phyloP scores from a whole-genome alignment of 2,113 vertebrate genomes.

The Colinus virginianus region DNA sequence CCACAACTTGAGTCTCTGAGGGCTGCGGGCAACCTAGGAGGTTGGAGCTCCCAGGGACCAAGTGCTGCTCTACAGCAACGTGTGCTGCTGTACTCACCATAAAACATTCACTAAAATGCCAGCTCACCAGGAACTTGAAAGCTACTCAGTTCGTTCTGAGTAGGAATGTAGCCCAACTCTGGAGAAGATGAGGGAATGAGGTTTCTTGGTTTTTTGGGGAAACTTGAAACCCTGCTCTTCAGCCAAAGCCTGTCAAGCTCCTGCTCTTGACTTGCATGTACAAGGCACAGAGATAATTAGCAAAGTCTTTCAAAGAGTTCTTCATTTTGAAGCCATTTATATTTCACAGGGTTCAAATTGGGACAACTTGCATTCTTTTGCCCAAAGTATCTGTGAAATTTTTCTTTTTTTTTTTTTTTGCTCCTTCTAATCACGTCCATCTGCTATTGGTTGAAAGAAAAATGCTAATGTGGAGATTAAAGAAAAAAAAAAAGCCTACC shows the following conservation, averaged over 20 bases:
- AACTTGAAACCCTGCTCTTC: neutral
- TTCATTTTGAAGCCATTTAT: neutral
- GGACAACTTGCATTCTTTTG: neutral
- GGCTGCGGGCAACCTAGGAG: neutral
- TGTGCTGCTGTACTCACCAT: neutral
- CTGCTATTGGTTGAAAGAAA: neutral
- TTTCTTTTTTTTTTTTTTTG: neutral
- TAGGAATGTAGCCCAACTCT: neutral
- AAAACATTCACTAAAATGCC: constrained; percentile 18
- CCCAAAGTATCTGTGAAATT: neutral
- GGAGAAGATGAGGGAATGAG: neutral
- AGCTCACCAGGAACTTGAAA: neutral
- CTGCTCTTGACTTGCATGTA: neutral
- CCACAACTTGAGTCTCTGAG: neutral
- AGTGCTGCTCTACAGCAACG: constrained; percentile 1
- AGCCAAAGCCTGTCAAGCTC: neutral
- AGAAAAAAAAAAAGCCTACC: neutral
- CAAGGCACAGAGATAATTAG: neutral
- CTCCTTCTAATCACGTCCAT: neutral
- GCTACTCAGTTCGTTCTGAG: neutral
- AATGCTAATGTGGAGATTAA: neutral
- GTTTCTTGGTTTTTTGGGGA: neutral
- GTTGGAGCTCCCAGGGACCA: neutral
- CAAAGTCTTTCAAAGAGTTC: neutral
- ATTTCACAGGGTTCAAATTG: neutral